Percentiles rank a stretch among this genome's conserved stretches.
These are phyloP conservation scores for Endotricha flammealis DNA, from an alignment of 2,888 invertebrate species.

Conservation along the genomic window DNA sequence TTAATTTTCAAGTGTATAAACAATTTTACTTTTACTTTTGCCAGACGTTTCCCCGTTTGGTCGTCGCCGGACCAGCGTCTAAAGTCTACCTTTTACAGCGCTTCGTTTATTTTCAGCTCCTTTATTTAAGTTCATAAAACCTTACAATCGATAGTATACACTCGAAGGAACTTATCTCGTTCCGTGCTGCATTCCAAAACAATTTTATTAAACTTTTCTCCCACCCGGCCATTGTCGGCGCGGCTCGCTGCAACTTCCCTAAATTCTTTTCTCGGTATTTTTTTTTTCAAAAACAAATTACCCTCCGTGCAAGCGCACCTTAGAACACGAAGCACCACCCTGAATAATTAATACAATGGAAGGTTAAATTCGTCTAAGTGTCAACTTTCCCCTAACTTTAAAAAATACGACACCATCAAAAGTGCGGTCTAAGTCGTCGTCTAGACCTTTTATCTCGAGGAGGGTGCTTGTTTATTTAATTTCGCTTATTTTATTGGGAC, in stretches of 20 bases:
- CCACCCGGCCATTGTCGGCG: slow-evolving; percentile 47
- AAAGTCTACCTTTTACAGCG: slow-evolving; percentile 11
- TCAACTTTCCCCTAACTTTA: slow-evolving; percentile 74
- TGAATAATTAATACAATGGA: slow-evolving; percentile 78
- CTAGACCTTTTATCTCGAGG: slow-evolving; percentile 70
- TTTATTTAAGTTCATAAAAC: slow-evolving; percentile 29
- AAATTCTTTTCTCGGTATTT: slow-evolving; percentile 61
- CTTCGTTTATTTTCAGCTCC: slow-evolving; percentile 16
- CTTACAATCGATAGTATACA: slow-evolving; percentile 53
- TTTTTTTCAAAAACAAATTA: slow-evolving; percentile 68
- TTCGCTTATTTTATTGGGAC: slow-evolving; percentile 70
- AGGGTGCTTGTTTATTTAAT: slow-evolving; percentile 74
- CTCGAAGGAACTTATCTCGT: slow-evolving; percentile 56
- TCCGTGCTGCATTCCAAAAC: slow-evolving; percentile 65
- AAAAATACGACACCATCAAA: slow-evolving; percentile 73
- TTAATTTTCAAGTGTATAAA: no score
- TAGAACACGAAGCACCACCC: slow-evolving; percentile 67
- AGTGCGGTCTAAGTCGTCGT: slow-evolving; percentile 64
- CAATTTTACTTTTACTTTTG: neutral
- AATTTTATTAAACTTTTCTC: slow-evolving; percentile 70
- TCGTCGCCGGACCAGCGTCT: neutral
- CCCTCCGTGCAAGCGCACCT: slow-evolving; percentile 68
- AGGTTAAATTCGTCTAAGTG: slow-evolving; percentile 76
- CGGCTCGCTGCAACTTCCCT: slow-evolving; percentile 56
- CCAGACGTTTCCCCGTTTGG: neutral